These are phyloP conservation scores for Rhopalosiphum maidis DNA, from an alignment of 1,140 invertebrate species.

Conservation along the genomic window DNA sequence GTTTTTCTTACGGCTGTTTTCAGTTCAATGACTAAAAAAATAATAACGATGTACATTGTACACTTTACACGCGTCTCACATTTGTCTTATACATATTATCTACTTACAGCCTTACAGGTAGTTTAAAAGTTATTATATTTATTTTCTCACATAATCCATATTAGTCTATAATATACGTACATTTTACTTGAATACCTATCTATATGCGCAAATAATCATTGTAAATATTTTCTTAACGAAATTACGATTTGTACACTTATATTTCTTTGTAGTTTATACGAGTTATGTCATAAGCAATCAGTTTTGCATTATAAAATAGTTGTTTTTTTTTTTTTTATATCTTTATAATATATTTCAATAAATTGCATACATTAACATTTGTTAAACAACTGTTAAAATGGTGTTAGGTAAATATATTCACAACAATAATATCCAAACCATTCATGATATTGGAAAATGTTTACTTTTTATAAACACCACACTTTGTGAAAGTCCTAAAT, in stretches of 20 bases:
- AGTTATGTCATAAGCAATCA: no score
- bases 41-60: not conserved
- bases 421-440: not conserved
- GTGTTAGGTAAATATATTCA: not conserved
- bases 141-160: not conserved
- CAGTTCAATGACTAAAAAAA: not conserved
- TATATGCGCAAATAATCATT: not conserved
- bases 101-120: not conserved
- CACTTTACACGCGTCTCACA: not conserved
- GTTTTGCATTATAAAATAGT: no score
- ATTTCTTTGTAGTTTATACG: not conserved
- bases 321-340: no score
- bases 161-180: no score
- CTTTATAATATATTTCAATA: no score
- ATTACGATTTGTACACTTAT: not conserved
- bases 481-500: not conserved
- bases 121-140: not conserved
- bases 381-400: no score
- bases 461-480: not conserved
- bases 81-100: not conserved
- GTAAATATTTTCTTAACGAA: no score
- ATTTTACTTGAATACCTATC: not conserved
- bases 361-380: no score
- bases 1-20: not conserved
- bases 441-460: not conserved